Evolutionary conservation across 2,113 vertebrate species (phyloP).

Genomic region (Pontoporia blainvillei): DNA sequence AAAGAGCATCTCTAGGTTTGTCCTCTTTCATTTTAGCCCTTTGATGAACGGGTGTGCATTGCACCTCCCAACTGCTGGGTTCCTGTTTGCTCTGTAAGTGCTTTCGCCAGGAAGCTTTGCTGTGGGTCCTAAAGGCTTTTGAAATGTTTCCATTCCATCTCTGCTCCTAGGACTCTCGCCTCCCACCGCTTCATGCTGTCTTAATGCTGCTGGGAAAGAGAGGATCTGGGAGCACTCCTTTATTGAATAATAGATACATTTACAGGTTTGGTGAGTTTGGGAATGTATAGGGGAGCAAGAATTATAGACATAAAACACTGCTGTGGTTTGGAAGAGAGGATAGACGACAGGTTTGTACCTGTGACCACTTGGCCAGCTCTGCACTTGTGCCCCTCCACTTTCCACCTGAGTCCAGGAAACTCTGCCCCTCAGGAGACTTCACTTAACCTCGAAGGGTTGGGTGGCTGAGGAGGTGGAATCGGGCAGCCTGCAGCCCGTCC

Average conservation of each 20-base stretch:
- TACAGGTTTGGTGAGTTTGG: not conserved
- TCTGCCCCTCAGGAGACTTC: not conserved
- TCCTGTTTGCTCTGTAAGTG: not conserved
- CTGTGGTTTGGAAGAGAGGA: not conserved
- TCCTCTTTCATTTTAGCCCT: not conserved
- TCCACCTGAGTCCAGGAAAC: not conserved
- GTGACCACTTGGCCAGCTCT: not conserved
- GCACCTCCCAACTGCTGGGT: not conserved
- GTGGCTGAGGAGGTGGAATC: not conserved
- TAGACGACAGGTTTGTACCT: not conserved
- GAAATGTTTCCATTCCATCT: not conserved
- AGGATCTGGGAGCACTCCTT: not conserved
- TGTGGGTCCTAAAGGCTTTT: not conserved
- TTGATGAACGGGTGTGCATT: not conserved
- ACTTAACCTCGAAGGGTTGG: not conserved
- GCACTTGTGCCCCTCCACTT: not conserved
- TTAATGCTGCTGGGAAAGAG: not conserved
- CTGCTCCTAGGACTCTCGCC: not conserved
- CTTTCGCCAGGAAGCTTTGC: not conserved
- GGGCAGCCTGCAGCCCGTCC: not conserved
- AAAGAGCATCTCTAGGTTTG: not conserved
- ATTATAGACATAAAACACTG: not conserved
- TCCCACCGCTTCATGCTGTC: not conserved
- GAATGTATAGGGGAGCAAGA: not conserved
- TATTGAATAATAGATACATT: not conserved